A percentile compares a stretch with the other conserved stretches of the same genome.
These are phyloP conservation scores for Caiman crocodilus DNA, from an alignment of 2,797 vertebrate genomes.

Conservation along the genomic window DNA sequence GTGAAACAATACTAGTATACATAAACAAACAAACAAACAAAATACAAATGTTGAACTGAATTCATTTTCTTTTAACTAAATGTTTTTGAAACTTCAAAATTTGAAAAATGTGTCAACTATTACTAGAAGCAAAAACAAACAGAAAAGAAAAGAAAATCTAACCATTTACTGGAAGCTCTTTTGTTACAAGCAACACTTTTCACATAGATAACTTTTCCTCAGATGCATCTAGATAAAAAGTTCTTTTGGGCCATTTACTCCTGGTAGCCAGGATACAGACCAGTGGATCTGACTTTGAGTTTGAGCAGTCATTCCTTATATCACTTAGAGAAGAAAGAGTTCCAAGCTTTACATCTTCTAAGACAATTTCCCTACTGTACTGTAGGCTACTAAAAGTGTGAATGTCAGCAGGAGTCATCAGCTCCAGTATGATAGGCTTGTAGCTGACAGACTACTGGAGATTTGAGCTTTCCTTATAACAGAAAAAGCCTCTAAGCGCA, in stretches of 20 bases:
- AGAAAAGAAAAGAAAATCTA: not conserved
- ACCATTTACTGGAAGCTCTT: not conserved
- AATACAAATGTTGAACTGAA: conserved; percentile 24
- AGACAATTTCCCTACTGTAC: no score
- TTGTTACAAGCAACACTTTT: not conserved
- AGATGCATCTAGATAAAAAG: not conserved
- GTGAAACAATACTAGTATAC: not conserved
- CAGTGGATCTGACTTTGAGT: not conserved
- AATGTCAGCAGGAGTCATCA: not conserved
- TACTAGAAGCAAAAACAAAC: not conserved
- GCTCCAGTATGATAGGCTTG: no score
- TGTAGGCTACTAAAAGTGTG: not conserved
- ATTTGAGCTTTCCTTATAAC: no score
- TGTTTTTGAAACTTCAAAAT: not conserved
- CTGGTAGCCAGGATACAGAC: not conserved
- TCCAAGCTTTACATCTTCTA: accelerated
- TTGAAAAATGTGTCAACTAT: accelerated
- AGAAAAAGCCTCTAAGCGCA: no score
- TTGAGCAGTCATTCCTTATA: not conserved
- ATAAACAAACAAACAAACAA: not conserved
- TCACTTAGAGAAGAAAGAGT: not conserved
- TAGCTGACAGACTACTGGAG: no score
- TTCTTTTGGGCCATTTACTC: accelerated
- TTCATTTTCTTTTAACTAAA: not conserved
- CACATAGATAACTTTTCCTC: not conserved